Percentiles rank a stretch among this genome's conserved stretches.
Conservation (phyloP, 2,888 invertebrate species). For the Acleris laterana region DNA sequence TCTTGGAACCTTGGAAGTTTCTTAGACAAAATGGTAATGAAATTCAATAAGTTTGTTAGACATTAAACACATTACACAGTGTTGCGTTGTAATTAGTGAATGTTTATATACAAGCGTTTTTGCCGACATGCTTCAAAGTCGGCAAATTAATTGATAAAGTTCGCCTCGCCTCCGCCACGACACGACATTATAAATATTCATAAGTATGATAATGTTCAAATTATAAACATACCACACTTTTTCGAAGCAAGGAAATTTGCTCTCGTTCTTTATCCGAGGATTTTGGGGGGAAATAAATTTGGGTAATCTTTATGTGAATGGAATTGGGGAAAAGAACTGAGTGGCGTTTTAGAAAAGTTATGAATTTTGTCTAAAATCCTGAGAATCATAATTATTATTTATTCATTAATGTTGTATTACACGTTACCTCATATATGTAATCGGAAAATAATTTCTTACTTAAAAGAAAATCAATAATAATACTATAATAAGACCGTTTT, state of each 20-base stretch:
- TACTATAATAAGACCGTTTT: too few species aligned
- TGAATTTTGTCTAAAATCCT: too few species aligned
- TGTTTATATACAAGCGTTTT: conserved; percentile 49
- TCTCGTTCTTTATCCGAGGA: conserved; percentile 8
- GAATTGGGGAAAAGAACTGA: conserved; percentile 3
- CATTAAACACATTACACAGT: conserved; percentile 28
- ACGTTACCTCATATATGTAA: too few species aligned
- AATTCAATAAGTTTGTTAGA: conserved; percentile 23
- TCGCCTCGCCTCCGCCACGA: conserved; percentile 34
- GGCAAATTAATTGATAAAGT: conserved; percentile 42
- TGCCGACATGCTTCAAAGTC: conserved; percentile 44
- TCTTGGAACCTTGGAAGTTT: too few species aligned
- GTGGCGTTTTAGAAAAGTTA: too few species aligned
- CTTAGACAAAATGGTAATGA: conserved; percentile 13
- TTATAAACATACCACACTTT: conserved; percentile 36
- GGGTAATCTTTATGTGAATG: conserved; percentile 16
- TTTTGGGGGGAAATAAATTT: conserved; percentile 14
- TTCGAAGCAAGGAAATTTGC: conserved; percentile 14
- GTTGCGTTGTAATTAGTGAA: conserved; percentile 41
- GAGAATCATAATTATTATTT: too few species aligned
- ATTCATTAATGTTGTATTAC: too few species aligned
- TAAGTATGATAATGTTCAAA: conserved; percentile 47
- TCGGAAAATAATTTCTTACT: too few species aligned
- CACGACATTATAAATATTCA: conserved; percentile 55
- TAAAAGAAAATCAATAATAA: too few species aligned